phyloP scores from a whole-genome alignment of 2,888 invertebrate species.

The Drosophila testacea region DNA sequence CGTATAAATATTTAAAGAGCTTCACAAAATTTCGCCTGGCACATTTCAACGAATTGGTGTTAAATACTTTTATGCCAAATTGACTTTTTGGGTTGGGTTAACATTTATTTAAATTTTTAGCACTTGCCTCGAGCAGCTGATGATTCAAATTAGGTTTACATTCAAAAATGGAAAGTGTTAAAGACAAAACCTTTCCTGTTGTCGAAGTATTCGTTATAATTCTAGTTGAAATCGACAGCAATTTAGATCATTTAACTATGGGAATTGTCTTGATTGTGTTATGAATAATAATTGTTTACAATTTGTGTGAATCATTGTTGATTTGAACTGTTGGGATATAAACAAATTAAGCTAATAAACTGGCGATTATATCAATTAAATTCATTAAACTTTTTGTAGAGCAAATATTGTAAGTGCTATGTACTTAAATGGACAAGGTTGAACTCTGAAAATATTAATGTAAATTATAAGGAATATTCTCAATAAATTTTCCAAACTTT shows the following conservation, averaged over 20 bases:
- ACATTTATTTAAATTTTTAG: constrained; percentile 51
- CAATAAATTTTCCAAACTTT: constrained; percentile 8
- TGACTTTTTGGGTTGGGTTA: constrained; percentile 20
- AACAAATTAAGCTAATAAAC: constrained; percentile 45
- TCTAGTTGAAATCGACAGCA: constrained; percentile 7
- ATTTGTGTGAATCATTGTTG: constrained; percentile 31
- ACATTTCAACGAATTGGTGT: constrained; percentile 37
- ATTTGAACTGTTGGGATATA: constrained; percentile 7
- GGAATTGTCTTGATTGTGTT: constrained; percentile 12
- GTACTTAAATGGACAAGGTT: constrained; percentile 13
- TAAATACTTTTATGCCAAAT: constrained; percentile 44
- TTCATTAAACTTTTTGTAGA: constrained; percentile 25
- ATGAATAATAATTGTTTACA: constrained; percentile 14
- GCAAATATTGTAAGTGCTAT: constrained; percentile 9
- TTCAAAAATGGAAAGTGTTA: constrained; percentile 55
- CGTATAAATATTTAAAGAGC: constrained; percentile 51
- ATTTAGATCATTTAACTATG: constrained; percentile 3
- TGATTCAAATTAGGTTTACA: constrained; percentile 18
- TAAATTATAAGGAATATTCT: background rate
- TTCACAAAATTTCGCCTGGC: constrained; percentile 51
- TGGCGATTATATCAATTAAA: constrained; percentile 45
- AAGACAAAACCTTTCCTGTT: constrained; percentile 5
- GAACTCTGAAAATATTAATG: background rate
- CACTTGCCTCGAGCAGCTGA: constrained; percentile 28
- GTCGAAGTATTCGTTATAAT: background rate